Base-by-base conservation (phyloP, 2,888 invertebrate species). In the Allophyes oxyacanthae region DNA sequence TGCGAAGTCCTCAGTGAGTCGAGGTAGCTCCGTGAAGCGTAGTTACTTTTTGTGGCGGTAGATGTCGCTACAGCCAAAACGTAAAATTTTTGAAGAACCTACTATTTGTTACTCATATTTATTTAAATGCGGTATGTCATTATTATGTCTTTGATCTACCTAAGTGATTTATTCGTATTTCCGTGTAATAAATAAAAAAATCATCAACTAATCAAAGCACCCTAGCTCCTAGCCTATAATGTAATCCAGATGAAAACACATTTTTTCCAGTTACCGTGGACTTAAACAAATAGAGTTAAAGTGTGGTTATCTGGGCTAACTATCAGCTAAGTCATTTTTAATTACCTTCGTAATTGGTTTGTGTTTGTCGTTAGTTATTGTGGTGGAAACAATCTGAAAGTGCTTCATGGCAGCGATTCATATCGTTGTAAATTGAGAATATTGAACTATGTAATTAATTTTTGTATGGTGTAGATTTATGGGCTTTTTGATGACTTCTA, bases 251-350 rank as follows among this genome's bases (percentile, higher is more conserved):
- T 85, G 81, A 78, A 74, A 78, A 66, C 71, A 69, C 71, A 78
- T 64, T 68, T 74, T 64, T 74, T 54, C 63, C 36, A 64, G 63
- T 62, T 51, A 65, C 61, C 57, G 64, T 63, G 75, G 80, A 79
- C 59, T 75, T 58, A 67, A 75, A 68, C 66, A 69, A 75, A 76
- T 67, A 75, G 58, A 80, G 76, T 80, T 78, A 75, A 62, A 62
- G 69, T 75, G 75, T 71, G 41, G 72, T 68, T 76, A 72, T 78
- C 78, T 66, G 77, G 77, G 72, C 80, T 81, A 79, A 81, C 79
- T 79, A 78, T 77, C 81, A 81, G 80, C 81, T 89, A 88, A 90
- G 82, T 86, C 83, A 83, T 84, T 87, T 89, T 88, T 90, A 89
- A 90, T 89, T 87, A 86, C 81, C 69, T 54, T 32, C 46, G 59